phyloP scores from a whole-genome alignment of 2,113 vertebrate genomes.

The Typhlomys cinereus region DNA sequence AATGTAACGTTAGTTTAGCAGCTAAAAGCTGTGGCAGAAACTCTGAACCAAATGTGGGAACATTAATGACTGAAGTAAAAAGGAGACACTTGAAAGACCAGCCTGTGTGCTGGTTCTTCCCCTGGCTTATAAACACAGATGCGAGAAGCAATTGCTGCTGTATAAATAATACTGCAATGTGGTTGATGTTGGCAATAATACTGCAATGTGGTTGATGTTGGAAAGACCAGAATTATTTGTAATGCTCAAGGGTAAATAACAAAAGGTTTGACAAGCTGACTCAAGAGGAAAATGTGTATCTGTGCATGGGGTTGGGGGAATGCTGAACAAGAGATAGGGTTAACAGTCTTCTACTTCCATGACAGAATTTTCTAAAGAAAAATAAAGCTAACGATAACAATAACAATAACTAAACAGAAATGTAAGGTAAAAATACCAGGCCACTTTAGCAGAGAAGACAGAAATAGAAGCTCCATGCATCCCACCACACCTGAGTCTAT shows the following conservation, averaged over 20 bases:
- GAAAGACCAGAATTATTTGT: constrained; percentile 65
- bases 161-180: constrained; percentile 67
- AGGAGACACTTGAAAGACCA: constrained; percentile 73
- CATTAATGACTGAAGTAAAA: constrained; percentile 69
- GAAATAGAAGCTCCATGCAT: background rate
- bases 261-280: constrained; percentile 80
- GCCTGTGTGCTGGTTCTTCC: constrained; percentile 40
- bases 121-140: constrained; percentile 67
- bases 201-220: too few species aligned
- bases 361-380: constrained; percentile 61
- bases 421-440: constrained; percentile 34
- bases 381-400: background rate
- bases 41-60: constrained; percentile 60
- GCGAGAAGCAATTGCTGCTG: constrained; percentile 64
- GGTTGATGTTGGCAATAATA: constrained; percentile 55
- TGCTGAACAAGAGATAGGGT: constrained; percentile 17
- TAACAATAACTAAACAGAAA: too few species aligned
- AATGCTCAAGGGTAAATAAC: constrained; percentile 77
- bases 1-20: constrained; percentile 80
- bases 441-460: background rate
- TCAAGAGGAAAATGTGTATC: constrained; percentile 71
- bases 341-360: constrained; percentile 53
- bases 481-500: background rate
- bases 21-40: constrained; percentile 75
- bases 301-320: background rate